Evolutionary conservation across 2,113 vertebrate genomes (phyloP).

Genomic region (Puntigrus tetrazona): DNA sequence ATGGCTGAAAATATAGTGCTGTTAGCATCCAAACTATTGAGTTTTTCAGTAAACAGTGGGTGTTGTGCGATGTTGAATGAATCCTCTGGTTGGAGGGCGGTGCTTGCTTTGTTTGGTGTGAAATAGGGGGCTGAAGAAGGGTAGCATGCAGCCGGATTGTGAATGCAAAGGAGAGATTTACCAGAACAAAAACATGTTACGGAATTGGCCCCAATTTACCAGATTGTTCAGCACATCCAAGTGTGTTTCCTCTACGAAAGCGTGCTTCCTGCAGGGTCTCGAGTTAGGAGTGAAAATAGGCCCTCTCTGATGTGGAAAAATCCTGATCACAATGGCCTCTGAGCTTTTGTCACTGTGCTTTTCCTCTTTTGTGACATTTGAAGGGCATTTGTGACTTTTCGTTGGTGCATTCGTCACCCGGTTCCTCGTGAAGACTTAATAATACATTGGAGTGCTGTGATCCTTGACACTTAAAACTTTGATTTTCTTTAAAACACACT

Average conservation of each 20-base stretch:
- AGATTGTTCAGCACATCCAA: neutral
- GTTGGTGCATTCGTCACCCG: neutral
- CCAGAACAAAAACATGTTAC: conserved; percentile 7
- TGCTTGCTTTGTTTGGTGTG: conserved; percentile 22
- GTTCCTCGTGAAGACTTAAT: neutral
- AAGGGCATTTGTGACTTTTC: neutral
- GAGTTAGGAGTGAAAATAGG: neutral
- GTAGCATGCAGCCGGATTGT: neutral
- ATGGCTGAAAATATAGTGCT: neutral
- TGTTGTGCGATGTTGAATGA: neutral
- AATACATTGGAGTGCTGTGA: neutral
- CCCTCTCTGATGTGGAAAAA: conserved; percentile 9
- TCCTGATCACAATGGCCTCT: conserved; percentile 12
- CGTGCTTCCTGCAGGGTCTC: conserved; percentile 16
- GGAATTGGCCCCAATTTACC: conserved; percentile 12
- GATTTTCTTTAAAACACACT: neutral
- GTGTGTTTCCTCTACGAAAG: conserved; percentile 4
- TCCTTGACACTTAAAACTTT: conserved; percentile 9
- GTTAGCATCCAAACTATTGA: neutral
- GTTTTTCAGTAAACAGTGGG: neutral
- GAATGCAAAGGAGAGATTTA: conserved; percentile 22
- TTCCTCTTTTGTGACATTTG: conserved; percentile 16
- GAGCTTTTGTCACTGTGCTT: neutral
- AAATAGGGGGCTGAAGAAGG: conserved; percentile 26
- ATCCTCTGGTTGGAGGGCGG: neutral